phyloP scores from a whole-genome alignment of 2,113 vertebrate species.

The Hippopotamus amphibius region DNA sequence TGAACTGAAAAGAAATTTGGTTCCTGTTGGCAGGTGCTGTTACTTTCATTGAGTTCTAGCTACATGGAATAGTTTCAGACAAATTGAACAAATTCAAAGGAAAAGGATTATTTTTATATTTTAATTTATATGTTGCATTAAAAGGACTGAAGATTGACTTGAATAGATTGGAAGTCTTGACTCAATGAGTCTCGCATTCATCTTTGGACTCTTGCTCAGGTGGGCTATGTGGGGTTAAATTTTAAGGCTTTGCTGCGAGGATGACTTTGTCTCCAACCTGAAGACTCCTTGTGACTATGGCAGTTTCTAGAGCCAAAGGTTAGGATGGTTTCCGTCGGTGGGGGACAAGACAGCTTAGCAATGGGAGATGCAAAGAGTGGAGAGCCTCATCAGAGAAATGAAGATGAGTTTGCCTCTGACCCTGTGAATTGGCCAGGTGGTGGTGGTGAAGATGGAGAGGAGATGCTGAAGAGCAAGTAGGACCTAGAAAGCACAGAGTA shows the following conservation, averaged over 20 bases:
- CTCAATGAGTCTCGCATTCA: neutral
- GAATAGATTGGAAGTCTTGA: neutral
- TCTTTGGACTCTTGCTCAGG: neutral
- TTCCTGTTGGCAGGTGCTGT: neutral
- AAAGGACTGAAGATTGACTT: neutral
- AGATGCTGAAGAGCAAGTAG: neutral
- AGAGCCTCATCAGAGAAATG: neutral
- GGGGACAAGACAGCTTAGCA: neutral
- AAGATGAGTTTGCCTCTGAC: neutral
- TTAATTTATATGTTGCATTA: neutral
- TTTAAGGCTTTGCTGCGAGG: neutral
- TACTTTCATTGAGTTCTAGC: slow-evolving; percentile 17
- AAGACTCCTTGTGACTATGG: neutral
- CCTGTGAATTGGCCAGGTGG: neutral
- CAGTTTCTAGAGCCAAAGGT: neutral
- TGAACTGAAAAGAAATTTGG: slow-evolving; percentile 34
- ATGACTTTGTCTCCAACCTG: neutral
- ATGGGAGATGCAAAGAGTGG: neutral
- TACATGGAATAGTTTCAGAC: neutral
- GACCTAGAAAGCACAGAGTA: neutral
- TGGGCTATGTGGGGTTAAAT: neutral
- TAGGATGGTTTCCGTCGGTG: neutral
- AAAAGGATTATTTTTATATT: slow-evolving; percentile 29
- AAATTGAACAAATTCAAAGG: neutral
- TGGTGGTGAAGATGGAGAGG: neutral